phyloP scores from a whole-genome alignment of 2,888 invertebrate species.

The Phyllotreta cruciferae region DNA sequence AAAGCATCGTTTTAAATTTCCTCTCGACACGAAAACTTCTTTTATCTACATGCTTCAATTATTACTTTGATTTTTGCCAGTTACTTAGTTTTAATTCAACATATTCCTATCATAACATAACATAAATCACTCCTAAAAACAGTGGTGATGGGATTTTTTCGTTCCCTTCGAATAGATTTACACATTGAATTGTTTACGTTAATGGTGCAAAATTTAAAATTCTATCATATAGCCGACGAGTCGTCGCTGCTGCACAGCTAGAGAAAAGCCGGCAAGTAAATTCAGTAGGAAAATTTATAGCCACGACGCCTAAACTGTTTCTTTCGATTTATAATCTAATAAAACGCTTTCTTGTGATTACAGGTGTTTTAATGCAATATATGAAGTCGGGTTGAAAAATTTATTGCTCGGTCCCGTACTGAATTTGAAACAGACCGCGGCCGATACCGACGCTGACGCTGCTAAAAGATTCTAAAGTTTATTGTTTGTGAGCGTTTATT shows the following conservation, averaged over 20 bases:
- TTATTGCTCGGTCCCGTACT: slow-evolving; percentile 11
- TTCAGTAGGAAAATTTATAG: slow-evolving; percentile 33
- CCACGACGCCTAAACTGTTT: slow-evolving; percentile 32
- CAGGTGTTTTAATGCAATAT: slow-evolving; percentile 36
- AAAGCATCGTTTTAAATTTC: too few species aligned
- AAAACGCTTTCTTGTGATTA: slow-evolving; percentile 38
- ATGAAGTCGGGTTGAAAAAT: slow-evolving; percentile 31
- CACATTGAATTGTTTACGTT: too few species aligned
- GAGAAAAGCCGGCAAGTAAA: slow-evolving; percentile 28
- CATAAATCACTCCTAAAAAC: too few species aligned
- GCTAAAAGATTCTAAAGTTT: background rate
- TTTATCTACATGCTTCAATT: too few species aligned
- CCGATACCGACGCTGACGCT: background rate
- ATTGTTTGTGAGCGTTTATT: background rate
- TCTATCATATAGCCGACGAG: background rate
- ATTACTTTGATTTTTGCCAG: too few species aligned
- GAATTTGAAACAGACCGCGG: slow-evolving; percentile 5
- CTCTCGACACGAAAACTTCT: too few species aligned
- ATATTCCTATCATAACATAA: too few species aligned
- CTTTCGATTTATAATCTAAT: slow-evolving; percentile 38
- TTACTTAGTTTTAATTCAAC: too few species aligned
- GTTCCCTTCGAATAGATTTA: too few species aligned
- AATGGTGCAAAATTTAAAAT: too few species aligned
- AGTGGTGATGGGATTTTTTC: too few species aligned
- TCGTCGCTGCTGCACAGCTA: background rate